These are phyloP conservation scores for Numenius phaeopus DNA, from an alignment of 2,797 vertebrate species.

Conservation along the genomic window DNA sequence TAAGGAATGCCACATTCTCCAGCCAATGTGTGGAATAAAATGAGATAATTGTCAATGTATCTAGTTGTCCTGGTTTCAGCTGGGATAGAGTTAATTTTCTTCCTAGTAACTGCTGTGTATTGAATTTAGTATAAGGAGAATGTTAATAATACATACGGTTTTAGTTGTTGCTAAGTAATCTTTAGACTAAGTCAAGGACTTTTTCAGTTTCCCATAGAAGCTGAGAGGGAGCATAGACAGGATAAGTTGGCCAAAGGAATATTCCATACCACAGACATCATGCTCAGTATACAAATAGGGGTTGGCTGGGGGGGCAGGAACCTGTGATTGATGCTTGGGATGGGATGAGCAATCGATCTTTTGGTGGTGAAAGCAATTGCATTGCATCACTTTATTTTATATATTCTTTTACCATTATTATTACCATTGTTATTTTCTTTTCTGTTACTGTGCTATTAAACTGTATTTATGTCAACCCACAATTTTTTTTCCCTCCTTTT, in stretches of 20 bases:
- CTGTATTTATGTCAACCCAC: background rate
- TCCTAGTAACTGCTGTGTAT: background rate
- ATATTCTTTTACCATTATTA: background rate
- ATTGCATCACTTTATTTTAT: background rate
- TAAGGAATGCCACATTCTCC: background rate
- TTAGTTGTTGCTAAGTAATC: background rate
- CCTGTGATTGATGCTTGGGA: background rate
- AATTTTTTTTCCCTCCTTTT: background rate
- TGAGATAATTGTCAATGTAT: background rate
- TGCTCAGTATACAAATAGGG: background rate
- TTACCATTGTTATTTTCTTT: background rate
- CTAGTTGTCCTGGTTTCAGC: background rate
- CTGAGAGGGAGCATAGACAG: background rate
- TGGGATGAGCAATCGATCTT: background rate
- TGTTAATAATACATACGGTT: background rate
- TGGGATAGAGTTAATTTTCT: background rate
- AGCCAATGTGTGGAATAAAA: background rate
- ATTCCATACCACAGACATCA: background rate
- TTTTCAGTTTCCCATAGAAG: background rate
- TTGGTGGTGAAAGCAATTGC: background rate
- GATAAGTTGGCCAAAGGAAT: background rate
- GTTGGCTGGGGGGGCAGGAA: background rate
- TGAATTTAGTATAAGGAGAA: background rate
- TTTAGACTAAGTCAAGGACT: background rate
- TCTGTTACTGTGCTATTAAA: background rate